phyloP scores from a whole-genome alignment of 2,888 invertebrate species.

The Trichogramma evanescens region DNA sequence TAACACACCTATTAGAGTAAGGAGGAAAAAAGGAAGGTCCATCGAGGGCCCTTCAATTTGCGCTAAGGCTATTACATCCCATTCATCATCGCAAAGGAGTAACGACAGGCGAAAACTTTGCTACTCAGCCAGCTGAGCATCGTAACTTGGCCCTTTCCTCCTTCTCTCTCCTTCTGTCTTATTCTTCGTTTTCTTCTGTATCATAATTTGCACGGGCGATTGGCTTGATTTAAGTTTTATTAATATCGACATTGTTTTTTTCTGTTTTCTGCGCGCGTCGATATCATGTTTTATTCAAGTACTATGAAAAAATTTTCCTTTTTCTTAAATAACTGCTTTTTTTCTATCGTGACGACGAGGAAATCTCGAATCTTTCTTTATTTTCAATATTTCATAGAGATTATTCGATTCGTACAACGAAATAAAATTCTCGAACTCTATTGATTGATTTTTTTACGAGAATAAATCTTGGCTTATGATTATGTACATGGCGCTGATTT shows the following conservation, averaged over 20 bases:
- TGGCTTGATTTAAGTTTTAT: constrained; percentile 42
- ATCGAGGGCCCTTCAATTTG: no score
- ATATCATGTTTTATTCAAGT: no score
- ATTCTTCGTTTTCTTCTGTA: constrained; percentile 4
- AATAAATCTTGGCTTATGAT: no score
- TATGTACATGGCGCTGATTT: no score
- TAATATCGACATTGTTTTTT: constrained; percentile 42
- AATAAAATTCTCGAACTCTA: no score
- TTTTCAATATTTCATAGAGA: no score
- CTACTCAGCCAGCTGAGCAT: not conserved
- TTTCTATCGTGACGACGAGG: constrained; percentile 2
- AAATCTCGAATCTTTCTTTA: not conserved
- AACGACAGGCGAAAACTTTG: constrained; percentile 7
- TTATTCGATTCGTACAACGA: no score
- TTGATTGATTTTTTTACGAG: no score
- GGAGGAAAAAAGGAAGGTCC: no score
- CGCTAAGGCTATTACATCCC: no score
- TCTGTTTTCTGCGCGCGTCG: constrained; percentile 23
- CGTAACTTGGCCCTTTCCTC: constrained; percentile 1
- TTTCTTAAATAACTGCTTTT: constrained; percentile 3
- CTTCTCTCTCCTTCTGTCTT: not conserved
- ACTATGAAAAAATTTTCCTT: no score
- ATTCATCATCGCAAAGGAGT: not conserved
- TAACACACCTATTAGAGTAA: no score
- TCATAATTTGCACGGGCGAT: constrained; percentile 30